Conservation (phyloP, 2,113 vertebrate species). For the Meles meles region DNA sequence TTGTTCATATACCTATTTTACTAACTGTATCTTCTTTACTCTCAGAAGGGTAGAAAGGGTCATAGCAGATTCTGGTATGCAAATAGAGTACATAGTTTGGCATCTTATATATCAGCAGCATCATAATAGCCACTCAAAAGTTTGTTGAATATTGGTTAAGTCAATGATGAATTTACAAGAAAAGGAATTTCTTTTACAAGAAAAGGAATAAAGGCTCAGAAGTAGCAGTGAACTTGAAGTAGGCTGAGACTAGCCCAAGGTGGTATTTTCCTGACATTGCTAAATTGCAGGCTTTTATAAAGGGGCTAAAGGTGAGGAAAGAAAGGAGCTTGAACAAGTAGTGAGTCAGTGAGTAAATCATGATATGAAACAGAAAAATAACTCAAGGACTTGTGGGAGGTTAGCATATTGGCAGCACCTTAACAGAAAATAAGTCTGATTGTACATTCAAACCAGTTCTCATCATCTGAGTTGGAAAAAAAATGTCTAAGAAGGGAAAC, state of each 20-base stretch:
- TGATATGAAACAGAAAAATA: constrained; percentile 20
- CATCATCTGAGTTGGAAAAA: neutral
- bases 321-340: neutral
- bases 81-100: neutral
- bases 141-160: neutral
- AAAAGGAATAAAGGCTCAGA: neutral
- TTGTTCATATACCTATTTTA: neutral
- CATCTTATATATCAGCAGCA: neutral
- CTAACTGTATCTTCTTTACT: neutral
- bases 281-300: neutral
- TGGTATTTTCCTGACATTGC: neutral
- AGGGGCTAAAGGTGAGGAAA: neutral
- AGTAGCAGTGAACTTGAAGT: neutral
- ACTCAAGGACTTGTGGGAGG: neutral
- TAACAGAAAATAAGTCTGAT: neutral
- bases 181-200: neutral
- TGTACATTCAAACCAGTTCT: constrained; percentile 14
- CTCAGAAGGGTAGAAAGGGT: neutral
- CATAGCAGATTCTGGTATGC: neutral
- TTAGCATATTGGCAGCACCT: neutral
- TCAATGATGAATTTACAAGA: neutral
- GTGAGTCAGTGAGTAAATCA: neutral
- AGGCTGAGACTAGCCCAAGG: neutral
- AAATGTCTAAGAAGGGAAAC: neutral
- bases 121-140: neutral